Base-by-base conservation (phyloP, 2,888 invertebrate species). In the Megastigmus dorsalis region DNA sequence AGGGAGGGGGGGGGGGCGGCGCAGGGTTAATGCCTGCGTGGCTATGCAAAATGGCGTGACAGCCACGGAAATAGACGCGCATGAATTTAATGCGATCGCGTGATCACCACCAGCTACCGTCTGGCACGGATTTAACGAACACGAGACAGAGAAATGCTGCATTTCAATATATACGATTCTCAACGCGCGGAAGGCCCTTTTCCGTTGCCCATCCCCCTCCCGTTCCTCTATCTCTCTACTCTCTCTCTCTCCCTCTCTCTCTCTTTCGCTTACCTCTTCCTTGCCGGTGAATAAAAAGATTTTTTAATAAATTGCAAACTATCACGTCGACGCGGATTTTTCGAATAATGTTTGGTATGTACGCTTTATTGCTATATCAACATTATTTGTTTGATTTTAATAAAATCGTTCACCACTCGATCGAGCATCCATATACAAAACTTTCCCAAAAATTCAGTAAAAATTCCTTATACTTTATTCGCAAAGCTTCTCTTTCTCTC, bases 1-100 rank as follows among this genome's bases (percentile, higher is more conserved):
- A 10, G 7, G 41, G 41, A n/a, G 41, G 41, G 3, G 41, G 52
- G n/a, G n/a, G 15, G 33, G 33, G 50, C 55, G 30, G 10, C 68
- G 43, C 57, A 82, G 82, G 84, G 84, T 84, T 83, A 85, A 84
- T 80, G 85, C 77, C 83, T 84, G 83, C 81, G 81, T 72, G 84
- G 76, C 84, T 82, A 83, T 85, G 84, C 83, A 81, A 81, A 84
- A 84, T 85, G 83, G 84, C 84, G 84, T 83, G 85, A 83, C 84
- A 85, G 83, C 71, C 80, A 84, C 84, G 82, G 83, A 84, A 85
- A 85, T 85, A 85, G 84, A 84, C 81, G 80, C 79, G 80, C 81
- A 79, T 79, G 82, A 83, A 83, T 85, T 85, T 84, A 80, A 82
- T 80, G 81, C 81, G 81, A 82, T 85, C 85, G 84, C 85, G 84